Evolutionary conservation across 2,888 invertebrate species (phyloP).

Genomic region (Aquatica leii): DNA sequence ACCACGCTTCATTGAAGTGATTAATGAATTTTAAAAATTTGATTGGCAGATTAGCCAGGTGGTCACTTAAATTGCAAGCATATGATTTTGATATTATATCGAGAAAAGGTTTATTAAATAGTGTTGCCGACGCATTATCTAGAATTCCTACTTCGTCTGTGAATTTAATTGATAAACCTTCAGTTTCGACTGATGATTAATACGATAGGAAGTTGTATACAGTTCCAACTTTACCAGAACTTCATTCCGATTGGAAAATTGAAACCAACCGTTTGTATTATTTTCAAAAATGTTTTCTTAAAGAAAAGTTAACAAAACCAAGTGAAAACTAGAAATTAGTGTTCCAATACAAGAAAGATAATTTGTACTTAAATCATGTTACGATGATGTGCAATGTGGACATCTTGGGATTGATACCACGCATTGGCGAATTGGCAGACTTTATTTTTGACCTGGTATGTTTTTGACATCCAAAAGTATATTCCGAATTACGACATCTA

Average conservation of each 20-base stretch:
- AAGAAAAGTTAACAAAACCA: no score
- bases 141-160: no score
- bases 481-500: slow-evolving; percentile 15
- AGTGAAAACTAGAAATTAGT: background rate
- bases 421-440: slow-evolving; percentile 15
- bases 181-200: no score
- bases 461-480: slow-evolving; percentile 13
- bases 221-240: background rate
- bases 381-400: background rate
- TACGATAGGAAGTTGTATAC: background rate
- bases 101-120: no score
- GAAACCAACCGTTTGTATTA: background rate
- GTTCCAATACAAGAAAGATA: background rate
- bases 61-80: no score
- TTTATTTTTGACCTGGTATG: slow-evolving; percentile 48
- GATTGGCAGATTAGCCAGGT: no score
- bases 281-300: background rate
- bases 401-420: slow-evolving; percentile 33
- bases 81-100: no score
- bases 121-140: no score
- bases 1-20: no score
- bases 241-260: background rate
- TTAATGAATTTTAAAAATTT: no score
- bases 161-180: no score
- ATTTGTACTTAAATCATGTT: background rate